Conservation (phyloP, 2,797 vertebrate genomes). For the Sebastes reedi region DNA sequence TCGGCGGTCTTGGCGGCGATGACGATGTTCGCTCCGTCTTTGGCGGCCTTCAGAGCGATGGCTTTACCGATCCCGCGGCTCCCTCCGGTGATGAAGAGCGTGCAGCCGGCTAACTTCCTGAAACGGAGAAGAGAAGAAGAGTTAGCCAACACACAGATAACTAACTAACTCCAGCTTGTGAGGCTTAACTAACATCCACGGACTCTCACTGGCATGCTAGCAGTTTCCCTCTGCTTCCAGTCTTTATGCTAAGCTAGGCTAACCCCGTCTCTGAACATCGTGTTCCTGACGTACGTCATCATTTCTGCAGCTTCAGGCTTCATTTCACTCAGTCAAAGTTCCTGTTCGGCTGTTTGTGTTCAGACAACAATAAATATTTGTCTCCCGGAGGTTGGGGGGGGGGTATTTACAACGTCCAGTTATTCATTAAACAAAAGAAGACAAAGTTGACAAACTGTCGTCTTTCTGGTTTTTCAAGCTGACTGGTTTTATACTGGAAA, state of each 20-base stretch:
- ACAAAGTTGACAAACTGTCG: too few species aligned
- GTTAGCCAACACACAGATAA: neutral
- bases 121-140: neutral
- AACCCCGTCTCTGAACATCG: too few species aligned
- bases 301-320: too few species aligned
- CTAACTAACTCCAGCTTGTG: neutral
- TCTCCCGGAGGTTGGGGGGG: too few species aligned
- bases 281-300: too few species aligned
- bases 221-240: neutral
- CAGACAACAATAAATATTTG: too few species aligned
- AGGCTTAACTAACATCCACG: neutral
- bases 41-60: slow-evolving; percentile 95
- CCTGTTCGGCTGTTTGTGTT: too few species aligned
- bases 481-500: too few species aligned
- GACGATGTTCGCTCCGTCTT: slow-evolving; percentile 93
- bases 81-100: slow-evolving; percentile 94
- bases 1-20: slow-evolving; percentile 94
- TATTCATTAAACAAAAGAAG: too few species aligned
- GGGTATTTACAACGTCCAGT: too few species aligned
- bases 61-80: slow-evolving; percentile 97
- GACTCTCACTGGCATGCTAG: neutral
- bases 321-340: too few species aligned
- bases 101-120: slow-evolving; percentile 92
- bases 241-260: neutral
- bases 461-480: too few species aligned